phyloP scores from a whole-genome alignment of 2,113 vertebrate species.

The Eurypyga helias region DNA sequence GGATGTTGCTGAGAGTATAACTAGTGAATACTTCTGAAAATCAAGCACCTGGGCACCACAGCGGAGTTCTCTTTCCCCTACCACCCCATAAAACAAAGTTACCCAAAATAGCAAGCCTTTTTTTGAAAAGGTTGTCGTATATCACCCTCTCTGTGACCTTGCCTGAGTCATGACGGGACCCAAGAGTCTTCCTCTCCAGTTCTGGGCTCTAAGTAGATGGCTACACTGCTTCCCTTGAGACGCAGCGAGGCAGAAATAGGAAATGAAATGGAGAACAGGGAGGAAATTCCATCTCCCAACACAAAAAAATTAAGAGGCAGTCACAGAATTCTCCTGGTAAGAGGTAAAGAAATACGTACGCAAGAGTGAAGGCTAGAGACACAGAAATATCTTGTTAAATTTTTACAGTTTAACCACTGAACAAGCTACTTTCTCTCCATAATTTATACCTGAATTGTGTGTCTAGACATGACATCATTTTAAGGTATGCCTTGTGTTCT shows the following conservation, averaged over 20 bases:
- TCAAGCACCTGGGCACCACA: neutral
- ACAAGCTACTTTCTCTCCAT: constrained; percentile 74
- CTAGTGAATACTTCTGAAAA: neutral
- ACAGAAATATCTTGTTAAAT: constrained; percentile 75
- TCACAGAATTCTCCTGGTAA: constrained; percentile 64
- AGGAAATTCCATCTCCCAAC: constrained; percentile 62
- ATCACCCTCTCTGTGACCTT: constrained; percentile 15
- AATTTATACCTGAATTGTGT: constrained; percentile 81
- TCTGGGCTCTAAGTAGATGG: constrained; percentile 45
- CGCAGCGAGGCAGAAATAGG: constrained; percentile 15
- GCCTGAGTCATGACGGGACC: constrained; percentile 21
- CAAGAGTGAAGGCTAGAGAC: constrained; percentile 59
- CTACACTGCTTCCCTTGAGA: constrained; percentile 28
- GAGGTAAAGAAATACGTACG: constrained; percentile 48
- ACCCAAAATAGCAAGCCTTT: neutral
- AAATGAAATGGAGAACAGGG: constrained; percentile 64
- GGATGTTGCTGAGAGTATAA: neutral
- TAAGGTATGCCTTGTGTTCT: constrained; percentile 76
- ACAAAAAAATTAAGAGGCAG: constrained; percentile 63
- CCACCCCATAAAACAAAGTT: constrained; percentile 10
- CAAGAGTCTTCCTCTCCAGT: constrained; percentile 10
- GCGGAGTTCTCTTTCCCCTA: neutral
- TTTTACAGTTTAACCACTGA: constrained; percentile 78
- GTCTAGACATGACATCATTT: constrained; percentile 84
- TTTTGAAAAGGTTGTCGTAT: neutral